Evolutionary conservation across 2,888 invertebrate genomes (phyloP).

Genomic region (Stenichneumon culpator): DNA sequence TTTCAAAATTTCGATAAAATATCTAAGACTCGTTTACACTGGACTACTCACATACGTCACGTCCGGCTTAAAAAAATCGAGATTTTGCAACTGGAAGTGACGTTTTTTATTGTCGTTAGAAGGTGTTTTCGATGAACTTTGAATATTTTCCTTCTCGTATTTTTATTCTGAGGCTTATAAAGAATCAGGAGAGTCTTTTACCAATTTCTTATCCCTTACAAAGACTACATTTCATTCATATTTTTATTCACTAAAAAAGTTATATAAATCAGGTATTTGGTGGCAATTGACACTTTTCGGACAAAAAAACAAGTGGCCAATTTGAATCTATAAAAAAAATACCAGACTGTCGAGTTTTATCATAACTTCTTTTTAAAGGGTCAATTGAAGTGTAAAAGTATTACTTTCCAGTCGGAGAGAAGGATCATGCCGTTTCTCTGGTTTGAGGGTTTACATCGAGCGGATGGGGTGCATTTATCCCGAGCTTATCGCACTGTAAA

Average conservation of each 20-base stretch:
- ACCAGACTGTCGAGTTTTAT: not conserved
- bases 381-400: conserved; percentile 23
- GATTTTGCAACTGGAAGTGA: no score
- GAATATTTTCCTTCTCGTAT: no score
- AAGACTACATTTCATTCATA: not conserved
- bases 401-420: conserved; percentile 9
- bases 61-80: no score
- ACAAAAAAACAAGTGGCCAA: not conserved
- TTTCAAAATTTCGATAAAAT: no score
- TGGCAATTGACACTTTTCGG: not conserved
- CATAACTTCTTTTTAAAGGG: not conserved
- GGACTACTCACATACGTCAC: no score
- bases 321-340: not conserved
- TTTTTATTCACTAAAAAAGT: not conserved
- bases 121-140: no score
- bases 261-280: not conserved
- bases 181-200: not conserved
- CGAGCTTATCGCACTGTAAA: conserved; percentile 39
- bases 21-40: no score
- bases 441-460: conserved; percentile 27
- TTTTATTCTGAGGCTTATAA: not conserved
- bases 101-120: not conserved
- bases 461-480: conserved; percentile 29
- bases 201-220: not conserved
- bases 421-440: conserved; percentile 2